These are phyloP conservation scores for Salvelinus fontinalis DNA, from an alignment of 2,113 vertebrate genomes.

Conservation along the genomic window DNA sequence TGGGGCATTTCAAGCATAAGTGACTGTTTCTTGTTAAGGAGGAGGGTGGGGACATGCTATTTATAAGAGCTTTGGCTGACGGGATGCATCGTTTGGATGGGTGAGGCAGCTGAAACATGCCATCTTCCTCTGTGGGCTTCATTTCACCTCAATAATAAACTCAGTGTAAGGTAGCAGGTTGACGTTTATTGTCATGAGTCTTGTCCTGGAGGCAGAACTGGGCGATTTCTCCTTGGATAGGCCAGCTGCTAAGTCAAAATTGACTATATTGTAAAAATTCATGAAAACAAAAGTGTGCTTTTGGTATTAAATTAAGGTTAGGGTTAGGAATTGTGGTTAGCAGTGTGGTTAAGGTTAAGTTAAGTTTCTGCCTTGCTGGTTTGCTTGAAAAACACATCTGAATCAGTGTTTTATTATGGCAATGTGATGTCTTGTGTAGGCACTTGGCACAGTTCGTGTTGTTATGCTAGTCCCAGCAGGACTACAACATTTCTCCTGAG, in stretches of 20 bases:
- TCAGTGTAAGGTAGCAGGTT: neutral
- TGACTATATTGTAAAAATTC: no score
- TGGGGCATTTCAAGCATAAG: slow-evolving; percentile 30
- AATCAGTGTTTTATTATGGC: neutral
- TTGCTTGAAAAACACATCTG: neutral
- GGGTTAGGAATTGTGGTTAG: no score
- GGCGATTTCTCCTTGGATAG: no score
- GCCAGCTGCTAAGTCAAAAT: no score
- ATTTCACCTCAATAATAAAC: neutral
- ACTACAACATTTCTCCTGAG: neutral
- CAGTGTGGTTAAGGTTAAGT: no score
- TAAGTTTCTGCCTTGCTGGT: neutral
- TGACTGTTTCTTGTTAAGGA: slow-evolving; percentile 30
- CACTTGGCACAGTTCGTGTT: neutral
- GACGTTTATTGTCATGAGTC: no score
- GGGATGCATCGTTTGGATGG: slow-evolving; percentile 9
- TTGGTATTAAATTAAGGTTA: no score
- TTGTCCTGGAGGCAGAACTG: no score
- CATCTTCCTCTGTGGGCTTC: neutral
- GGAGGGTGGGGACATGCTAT: slow-evolving; percentile 11
- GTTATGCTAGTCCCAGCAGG: neutral
- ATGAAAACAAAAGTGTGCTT: no score
- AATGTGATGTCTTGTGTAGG: neutral
- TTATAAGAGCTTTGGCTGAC: neutral
- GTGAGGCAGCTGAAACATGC: neutral